phyloP scores from a whole-genome alignment of 2,113 vertebrate genomes.

The Bambusicola thoracicus region DNA sequence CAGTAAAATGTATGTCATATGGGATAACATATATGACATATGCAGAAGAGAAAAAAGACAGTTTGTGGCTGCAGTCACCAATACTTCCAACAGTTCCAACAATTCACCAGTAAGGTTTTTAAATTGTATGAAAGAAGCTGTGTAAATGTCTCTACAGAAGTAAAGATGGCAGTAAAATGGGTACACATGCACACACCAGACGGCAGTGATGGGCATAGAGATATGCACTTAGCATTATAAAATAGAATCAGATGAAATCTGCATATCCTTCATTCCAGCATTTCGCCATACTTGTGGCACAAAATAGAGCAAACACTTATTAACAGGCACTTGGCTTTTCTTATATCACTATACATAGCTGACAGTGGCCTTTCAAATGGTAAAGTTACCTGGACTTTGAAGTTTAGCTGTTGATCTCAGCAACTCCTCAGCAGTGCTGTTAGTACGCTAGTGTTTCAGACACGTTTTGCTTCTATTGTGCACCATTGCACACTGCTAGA shows the following conservation, averaged over 20 bases:
- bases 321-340: background rate
- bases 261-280: background rate
- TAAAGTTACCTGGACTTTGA: background rate
- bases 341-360: background rate
- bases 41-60: background rate
- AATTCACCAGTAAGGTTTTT: background rate
- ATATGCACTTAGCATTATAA: background rate
- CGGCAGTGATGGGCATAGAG: background rate
- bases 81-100: background rate
- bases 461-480: background rate
- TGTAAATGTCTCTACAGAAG: background rate
- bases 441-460: fast-evolving
- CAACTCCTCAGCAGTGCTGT: background rate
- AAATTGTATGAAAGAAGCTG: background rate
- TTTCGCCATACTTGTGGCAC: background rate
- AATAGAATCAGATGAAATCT: background rate
- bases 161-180: background rate
- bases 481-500: background rate
- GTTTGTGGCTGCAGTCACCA: background rate
- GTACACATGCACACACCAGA: background rate
- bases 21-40: background rate
- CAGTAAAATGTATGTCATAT: constrained; percentile 14
- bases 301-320: background rate
- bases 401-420: background rate
- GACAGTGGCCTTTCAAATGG: background rate